Percentiles rank a stretch among this genome's conserved stretches.
Conservation (phyloP, 2,113 vertebrate species). For the Anseranas semipalmata region DNA sequence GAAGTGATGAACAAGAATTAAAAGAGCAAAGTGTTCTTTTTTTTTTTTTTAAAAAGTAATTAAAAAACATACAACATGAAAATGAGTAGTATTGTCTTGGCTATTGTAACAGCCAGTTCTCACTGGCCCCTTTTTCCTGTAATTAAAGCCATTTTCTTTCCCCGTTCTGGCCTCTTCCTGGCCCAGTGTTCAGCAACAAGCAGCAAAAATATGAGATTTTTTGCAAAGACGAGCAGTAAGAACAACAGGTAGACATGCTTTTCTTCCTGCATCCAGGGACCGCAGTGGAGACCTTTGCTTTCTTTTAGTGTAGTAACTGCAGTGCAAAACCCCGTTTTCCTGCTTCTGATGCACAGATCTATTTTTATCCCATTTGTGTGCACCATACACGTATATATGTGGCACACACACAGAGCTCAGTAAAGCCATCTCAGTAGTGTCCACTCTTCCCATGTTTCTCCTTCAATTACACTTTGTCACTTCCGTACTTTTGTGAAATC, state of each 20-base stretch:
- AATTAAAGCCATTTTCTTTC: conserved; percentile 60
- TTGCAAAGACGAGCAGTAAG: not conserved
- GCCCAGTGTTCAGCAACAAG: not conserved
- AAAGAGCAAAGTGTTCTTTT: not conserved
- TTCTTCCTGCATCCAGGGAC: not conserved
- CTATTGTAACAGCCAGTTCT: conserved; percentile 34
- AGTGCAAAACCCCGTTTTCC: not conserved
- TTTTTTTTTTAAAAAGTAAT: not conserved
- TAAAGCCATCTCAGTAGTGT: not conserved
- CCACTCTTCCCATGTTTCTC: not conserved
- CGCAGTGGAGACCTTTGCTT: not conserved
- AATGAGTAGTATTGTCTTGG: not conserved
- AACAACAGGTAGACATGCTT: conserved; percentile 21
- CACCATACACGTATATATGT: not conserved
- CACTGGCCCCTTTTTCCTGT: conserved; percentile 54
- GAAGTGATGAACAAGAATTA: not conserved
- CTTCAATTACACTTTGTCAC: not conserved
- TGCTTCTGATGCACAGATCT: not conserved
- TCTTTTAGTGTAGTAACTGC: not conserved
- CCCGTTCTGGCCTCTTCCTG: conserved; percentile 54
- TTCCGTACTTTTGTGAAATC: not conserved
- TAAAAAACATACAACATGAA: not conserved
- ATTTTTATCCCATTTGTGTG: not conserved
- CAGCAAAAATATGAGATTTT: conserved; percentile 18
- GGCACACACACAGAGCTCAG: not conserved